Evolutionary conservation across 2,888 invertebrate species (phyloP).

Genomic region (Dolichopus griseipennis): DNA sequence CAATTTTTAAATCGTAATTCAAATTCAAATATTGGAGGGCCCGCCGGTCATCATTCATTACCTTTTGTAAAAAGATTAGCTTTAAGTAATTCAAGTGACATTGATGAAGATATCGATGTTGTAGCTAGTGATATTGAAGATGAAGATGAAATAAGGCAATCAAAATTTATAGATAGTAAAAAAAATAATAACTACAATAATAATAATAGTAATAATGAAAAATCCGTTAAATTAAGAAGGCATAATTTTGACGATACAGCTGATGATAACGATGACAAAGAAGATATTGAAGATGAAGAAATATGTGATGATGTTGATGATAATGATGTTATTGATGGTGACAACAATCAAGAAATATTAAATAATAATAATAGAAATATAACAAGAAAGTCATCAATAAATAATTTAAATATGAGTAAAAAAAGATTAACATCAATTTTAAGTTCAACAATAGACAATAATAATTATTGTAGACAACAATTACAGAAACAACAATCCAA

Average conservation of each 20-base stretch:
- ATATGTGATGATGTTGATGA: not conserved
- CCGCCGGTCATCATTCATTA: constrained; percentile 7
- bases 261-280: constrained; percentile 12
- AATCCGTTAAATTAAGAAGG: not conserved
- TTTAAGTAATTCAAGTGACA: constrained; percentile 25
- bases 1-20: constrained; percentile 11
- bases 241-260: not conserved
- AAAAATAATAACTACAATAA: not conserved
- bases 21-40: not conserved
- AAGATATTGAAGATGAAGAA: constrained; percentile 12
- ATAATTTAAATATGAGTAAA: no score
- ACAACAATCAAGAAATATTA: constrained; percentile 9
- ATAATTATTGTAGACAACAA: no score
- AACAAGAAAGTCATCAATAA: no score
- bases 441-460: no score
- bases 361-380: no score
- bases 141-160: constrained; percentile 13
- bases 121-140: constrained; percentile 54
- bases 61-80: constrained; percentile 9
- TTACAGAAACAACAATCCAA: no score
- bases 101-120: constrained; percentile 61
- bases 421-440: no score
- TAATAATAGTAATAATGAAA: not conserved
- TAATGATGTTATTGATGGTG: constrained; percentile 5
- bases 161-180: not conserved